These are phyloP conservation scores for Erythrocercus mccallii DNA, from an alignment of 2,113 vertebrate genomes.

Conservation along the genomic window DNA sequence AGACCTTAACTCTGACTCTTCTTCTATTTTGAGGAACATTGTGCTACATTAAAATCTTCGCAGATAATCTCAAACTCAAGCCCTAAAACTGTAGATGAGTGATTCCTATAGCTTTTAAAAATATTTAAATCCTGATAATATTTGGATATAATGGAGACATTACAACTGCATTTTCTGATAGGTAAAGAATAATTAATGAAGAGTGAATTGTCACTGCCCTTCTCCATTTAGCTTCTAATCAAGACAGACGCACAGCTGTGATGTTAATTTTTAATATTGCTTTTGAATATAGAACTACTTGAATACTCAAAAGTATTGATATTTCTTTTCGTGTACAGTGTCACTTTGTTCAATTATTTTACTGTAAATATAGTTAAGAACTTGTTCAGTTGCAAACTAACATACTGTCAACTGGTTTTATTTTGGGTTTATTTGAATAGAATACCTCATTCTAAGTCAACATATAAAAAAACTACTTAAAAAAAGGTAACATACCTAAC, in stretches of 20 bases:
- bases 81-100: not conserved
- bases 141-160: not conserved
- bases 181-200: not conserved
- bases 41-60: not conserved
- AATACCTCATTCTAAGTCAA: not conserved
- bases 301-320: not conserved
- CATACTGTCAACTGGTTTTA: not conserved
- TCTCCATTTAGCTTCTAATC: not conserved
- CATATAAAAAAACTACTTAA: not conserved
- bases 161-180: not conserved
- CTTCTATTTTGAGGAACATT: not conserved
- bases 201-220: not conserved
- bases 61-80: not conserved
- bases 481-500: not conserved
- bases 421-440: not conserved
- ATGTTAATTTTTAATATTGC: not conserved
- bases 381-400: not conserved
- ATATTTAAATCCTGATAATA: not conserved
- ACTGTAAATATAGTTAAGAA: not conserved
- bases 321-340: not conserved
- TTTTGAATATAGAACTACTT: not conserved
- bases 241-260: not conserved
- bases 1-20: not conserved
- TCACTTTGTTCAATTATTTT: not conserved
- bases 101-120: not conserved